phyloP scores from a whole-genome alignment of 2,888 invertebrate genomes.

The Aradus depressus region DNA sequence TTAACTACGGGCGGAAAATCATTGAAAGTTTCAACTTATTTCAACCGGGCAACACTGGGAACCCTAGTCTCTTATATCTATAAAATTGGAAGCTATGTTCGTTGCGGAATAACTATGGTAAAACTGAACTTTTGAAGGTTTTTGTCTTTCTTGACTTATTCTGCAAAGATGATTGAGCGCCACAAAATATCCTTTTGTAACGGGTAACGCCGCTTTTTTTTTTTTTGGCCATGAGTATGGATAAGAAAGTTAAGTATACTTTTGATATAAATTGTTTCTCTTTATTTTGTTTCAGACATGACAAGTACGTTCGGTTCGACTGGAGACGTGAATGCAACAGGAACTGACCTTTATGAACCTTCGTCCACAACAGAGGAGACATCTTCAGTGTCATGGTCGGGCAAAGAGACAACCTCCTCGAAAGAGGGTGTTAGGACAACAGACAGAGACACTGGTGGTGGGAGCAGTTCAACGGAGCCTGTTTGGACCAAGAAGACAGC shows the following conservation, averaged over 20 bases:
- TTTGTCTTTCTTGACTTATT: background rate
- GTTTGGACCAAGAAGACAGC: slow-evolving; percentile 2
- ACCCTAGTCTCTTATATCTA: too few species aligned
- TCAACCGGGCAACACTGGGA: too few species aligned
- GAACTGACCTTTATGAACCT: slow-evolving; percentile 8
- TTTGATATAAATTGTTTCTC: too few species aligned
- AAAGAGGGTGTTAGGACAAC: background rate
- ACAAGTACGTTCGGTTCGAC: too few species aligned
- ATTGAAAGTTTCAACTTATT: too few species aligned
- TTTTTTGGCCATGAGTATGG: background rate
- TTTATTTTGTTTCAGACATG: too few species aligned
- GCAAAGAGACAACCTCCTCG: slow-evolving; percentile 1
- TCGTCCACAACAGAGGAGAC: slow-evolving; percentile 27
- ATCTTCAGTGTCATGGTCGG: background rate
- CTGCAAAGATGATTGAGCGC: background rate
- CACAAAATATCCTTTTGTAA: background rate
- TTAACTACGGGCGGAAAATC: too few species aligned
- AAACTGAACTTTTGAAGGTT: too few species aligned
- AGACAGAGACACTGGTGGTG: background rate
- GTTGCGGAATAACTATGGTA: too few species aligned
- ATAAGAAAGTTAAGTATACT: background rate
- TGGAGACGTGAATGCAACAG: slow-evolving; percentile 10
- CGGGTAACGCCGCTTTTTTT: background rate
- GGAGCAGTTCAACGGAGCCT: background rate
- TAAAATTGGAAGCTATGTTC: too few species aligned